Base-by-base conservation (phyloP, 1,140 invertebrate species). In the Yoshiicerus persimilis region DNA sequence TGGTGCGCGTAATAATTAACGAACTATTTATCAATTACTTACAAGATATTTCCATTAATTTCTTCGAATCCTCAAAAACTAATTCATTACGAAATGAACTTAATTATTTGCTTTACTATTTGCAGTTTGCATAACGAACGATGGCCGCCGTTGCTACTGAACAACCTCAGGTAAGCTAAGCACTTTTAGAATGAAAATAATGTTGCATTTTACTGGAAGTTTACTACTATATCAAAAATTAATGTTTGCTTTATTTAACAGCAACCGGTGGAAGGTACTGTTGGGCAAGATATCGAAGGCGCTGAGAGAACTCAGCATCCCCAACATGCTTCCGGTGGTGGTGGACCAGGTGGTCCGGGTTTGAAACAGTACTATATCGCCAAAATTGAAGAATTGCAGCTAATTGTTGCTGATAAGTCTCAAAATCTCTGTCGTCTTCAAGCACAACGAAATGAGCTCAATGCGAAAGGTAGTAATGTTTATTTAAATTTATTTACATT, bases 391-490 rank as follows among this genome's bases (percentile, higher is more conserved):
- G 98, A 99, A 93, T 93, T 99, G 4, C 97, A 99, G 92, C 93
- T 99, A 36, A 96, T 97, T 91, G 98, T 99, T 8, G 96, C 97
- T 34, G 99, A 99, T 91, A 99, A 99, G 92, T 97, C 97, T 91
- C 98, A 99, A 93, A 99, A 99, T 94, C 93, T 99, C 30, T 94
- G 99, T 88, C 96, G 99, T 92, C 94, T 99, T 77, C 98, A 99
- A 94, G 99, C 99, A 23, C 99, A 99, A 92, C 94, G 99, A 91
- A 99, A 99, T 95, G 99, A 99, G 93, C 95, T 99, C 0, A 99
- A 99, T 94, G 98, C 98, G 9, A 99, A 99, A 96, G 97, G 96
- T 97, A 93, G 88, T 9, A 27, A 27, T 32, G 3, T 39, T 39
- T 16, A 20, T 80, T 41, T 30, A 70, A 1, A n/a, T 23, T 83